These are phyloP conservation scores for Forbesichthys papilliferus DNA, from an alignment of 2,113 vertebrate genomes.

Conservation along the genomic window DNA sequence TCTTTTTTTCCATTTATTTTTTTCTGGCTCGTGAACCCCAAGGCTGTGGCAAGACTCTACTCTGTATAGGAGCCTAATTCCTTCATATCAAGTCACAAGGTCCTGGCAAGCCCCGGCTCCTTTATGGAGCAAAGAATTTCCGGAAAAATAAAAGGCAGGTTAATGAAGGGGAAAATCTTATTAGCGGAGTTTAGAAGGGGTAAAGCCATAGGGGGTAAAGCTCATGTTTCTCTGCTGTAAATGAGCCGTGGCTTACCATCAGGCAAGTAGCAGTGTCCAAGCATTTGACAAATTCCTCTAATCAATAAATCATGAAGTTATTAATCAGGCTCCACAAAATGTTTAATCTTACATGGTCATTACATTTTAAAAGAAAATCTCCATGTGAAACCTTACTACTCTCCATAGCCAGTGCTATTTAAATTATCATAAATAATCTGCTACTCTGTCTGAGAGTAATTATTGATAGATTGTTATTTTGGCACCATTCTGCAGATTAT, in stretches of 20 bases:
- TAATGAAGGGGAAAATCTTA: constrained; percentile 29
- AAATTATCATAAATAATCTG: too few relatives aligned
- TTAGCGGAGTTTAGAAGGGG: constrained; percentile 22
- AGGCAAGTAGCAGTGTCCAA: constrained; percentile 7
- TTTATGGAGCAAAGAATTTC: constrained; percentile 14
- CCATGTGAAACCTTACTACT: too few relatives aligned
- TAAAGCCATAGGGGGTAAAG: constrained; percentile 30
- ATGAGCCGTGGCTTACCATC: constrained; percentile 1
- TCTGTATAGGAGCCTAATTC: background rate
- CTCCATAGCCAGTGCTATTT: too few relatives aligned
- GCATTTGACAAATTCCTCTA: constrained; percentile 32
- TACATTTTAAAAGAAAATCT: too few relatives aligned
- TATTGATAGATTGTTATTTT: too few relatives aligned
- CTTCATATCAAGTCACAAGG: constrained; percentile 5
- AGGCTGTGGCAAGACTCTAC: too few relatives aligned
- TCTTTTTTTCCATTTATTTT: background rate
- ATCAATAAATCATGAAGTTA: too few relatives aligned
- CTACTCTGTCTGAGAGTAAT: too few relatives aligned
- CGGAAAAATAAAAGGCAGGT: constrained; percentile 21
- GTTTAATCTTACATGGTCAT: too few relatives aligned
- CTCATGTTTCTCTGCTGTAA: constrained; percentile 26
- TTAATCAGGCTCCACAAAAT: too few relatives aligned
- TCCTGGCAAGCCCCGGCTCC: constrained; percentile 1
- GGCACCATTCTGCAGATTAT: too few relatives aligned
- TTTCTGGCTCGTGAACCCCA: background rate